Evolutionary conservation across 2,113 vertebrate genomes (phyloP).

Genomic region (Elephantulus edwardii): DNA sequence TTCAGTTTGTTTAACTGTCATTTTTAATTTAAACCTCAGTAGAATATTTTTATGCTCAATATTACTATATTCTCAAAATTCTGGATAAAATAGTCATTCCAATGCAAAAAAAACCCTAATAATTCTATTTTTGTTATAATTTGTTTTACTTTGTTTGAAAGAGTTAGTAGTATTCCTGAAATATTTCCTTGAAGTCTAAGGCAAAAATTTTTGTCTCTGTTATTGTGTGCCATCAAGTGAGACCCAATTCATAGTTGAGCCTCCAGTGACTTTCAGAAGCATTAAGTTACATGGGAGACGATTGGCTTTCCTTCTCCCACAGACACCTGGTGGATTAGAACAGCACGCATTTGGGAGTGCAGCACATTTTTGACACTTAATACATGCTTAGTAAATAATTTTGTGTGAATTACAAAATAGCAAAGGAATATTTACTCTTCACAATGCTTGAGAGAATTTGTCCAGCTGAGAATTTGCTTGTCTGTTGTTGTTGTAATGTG

Average conservation of each 20-base stretch:
- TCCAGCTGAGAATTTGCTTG: background rate
- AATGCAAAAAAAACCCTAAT: slow-evolving; percentile 1
- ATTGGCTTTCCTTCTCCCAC: no score
- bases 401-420: slow-evolving; percentile 28
- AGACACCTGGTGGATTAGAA: no score
- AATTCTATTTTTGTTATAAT: no score
- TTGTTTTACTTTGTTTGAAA: no score
- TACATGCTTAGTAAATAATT: slow-evolving; percentile 3
- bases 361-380: background rate
- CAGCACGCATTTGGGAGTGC: no score
- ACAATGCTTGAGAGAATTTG: background rate
- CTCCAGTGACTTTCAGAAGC: no score
- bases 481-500: no score
- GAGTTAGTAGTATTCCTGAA: slow-evolving; percentile 27
- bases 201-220: background rate
- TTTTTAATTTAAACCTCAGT: background rate
- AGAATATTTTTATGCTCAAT: background rate
- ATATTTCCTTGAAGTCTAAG: background rate
- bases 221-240: no score
- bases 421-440: background rate
- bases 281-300: no score
- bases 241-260: no score
- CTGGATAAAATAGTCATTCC: background rate
- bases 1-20: no score
- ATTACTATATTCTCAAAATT: slow-evolving; percentile 16